Base-by-base conservation (phyloP, 2,888 invertebrate species). In the Galerucella pusilla region DNA sequence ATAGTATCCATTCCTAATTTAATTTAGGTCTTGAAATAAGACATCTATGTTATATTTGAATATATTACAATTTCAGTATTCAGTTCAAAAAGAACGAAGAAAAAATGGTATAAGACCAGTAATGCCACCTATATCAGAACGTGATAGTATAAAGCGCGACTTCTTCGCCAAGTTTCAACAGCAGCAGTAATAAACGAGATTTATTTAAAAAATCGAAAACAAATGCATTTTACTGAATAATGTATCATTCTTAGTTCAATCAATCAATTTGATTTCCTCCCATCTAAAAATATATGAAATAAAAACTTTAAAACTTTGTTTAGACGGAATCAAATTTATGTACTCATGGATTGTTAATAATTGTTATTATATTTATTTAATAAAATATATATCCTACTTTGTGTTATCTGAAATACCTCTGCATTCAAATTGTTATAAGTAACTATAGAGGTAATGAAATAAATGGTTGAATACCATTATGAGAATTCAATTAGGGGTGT, bases 111-210 rank as follows among this genome's bases (percentile, higher is more conserved):
- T 94, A 10, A 82, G 82, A 7, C 96, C 96, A 0, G 85, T 89
- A 75, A 80, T 96, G 76, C 96, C 96, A 0, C 89, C 91, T 42
- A 86, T 92, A 0, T 92, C 92, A 81, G 95, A 96, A 12, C 89
- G 96, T 75, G 90, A 89, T 2, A 86, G 88, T 81, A 90, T 95
- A 25, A 94, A 93, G 86, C 71, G 68, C 20, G 77, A 79, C 54
- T 79, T 66, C 64, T 69, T 77, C 14, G 16, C 68, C 11, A 67
- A 75, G 35, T 68, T 68, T 25, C 54, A 66, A 14, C 16, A 73
- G 20, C 64, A 68, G 35, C 64, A 65, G 46, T 65, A 46, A 46
- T 6, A 45, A 60, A 25, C 1, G 28, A 28, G 60, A 14, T 20
- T 28, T 11, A 25, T 25, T 20, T 20, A 60, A 60, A 12, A 25